phyloP scores from a whole-genome alignment of 2,888 invertebrate species.

The Gerris lacustris region DNA sequence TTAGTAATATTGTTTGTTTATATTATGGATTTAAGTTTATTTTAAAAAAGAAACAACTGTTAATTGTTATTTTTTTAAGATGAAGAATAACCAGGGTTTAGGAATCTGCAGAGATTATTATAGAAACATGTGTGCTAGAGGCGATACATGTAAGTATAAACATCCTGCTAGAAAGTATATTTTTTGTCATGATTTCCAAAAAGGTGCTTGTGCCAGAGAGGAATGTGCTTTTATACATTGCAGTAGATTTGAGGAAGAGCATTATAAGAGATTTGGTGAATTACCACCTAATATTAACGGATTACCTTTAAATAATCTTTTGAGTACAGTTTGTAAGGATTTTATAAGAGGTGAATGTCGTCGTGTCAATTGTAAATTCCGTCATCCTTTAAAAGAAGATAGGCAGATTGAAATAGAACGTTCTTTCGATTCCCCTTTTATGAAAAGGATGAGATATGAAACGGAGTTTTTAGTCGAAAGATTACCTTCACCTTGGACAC shows the following conservation, averaged over 20 bases:
- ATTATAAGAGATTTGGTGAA: conserved; percentile 58
- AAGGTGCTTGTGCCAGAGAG: conserved; percentile 57
- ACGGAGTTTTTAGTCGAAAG: conserved; percentile 29
- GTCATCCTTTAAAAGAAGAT: conserved; percentile 34
- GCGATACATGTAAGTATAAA: conserved; percentile 31
- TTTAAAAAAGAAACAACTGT: too few relatives aligned
- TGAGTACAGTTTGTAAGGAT: conserved; percentile 45
- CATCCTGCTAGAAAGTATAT: conserved; percentile 36
- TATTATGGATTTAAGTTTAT: too few relatives aligned
- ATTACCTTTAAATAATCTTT: conserved; percentile 11
- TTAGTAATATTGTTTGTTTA: too few relatives aligned
- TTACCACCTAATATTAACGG: conserved; percentile 43
- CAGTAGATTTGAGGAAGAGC: conserved; percentile 59
- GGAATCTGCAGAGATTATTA: conserved; percentile 46
- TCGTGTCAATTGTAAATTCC: conserved; percentile 41
- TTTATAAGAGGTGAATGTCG: conserved; percentile 46
- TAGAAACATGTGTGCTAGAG: conserved; percentile 46
- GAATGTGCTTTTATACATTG: conserved; percentile 69
- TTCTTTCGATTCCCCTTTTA: not conserved
- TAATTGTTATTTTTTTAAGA: too few relatives aligned
- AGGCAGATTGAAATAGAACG: not conserved
- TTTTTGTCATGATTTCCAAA: conserved; percentile 59
- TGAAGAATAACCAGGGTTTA: too few relatives aligned
- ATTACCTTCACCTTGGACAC: conserved; percentile 33
- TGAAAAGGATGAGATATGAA: conserved; percentile 9